Conservation (phyloP, 2,888 invertebrate genomes). For the Drosophila cyrtoloma region DNA sequence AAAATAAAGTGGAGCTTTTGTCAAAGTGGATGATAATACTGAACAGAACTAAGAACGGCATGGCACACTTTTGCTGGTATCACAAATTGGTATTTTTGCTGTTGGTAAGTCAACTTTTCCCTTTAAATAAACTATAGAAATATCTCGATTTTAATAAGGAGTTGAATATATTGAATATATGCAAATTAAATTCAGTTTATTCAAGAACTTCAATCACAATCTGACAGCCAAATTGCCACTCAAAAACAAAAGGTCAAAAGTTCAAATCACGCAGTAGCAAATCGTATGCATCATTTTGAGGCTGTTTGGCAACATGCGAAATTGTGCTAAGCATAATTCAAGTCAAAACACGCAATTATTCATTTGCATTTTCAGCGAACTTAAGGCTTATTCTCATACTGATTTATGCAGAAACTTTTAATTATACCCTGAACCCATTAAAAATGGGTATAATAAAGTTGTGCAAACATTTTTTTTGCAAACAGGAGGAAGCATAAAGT, state of each 20-base stretch:
- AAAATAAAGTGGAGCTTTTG: conserved; percentile 32
- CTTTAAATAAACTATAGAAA: background rate
- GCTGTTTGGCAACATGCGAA: conserved; percentile 3
- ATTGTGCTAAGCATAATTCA: background rate
- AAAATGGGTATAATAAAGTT: background rate
- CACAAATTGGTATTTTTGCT: conserved; percentile 78
- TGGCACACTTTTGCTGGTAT: conserved; percentile 82
- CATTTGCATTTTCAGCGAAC: background rate
- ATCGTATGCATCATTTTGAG: background rate
- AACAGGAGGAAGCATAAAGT: background rate
- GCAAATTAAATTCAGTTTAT: background rate
- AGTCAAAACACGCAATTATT: background rate
- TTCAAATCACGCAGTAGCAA: background rate
- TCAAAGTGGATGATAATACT: conserved; percentile 32
- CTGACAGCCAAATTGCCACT: background rate
- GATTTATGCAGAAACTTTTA: conserved; percentile 1
- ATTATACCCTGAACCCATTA: background rate
- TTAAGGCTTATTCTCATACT: background rate
- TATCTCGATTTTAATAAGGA: too few species aligned
- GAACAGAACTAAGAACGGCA: conserved; percentile 39
- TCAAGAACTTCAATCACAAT: background rate
- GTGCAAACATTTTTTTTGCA: background rate
- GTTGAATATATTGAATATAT: background rate
- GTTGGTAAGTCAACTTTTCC: conserved; percentile 71
- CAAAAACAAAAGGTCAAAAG: conserved; percentile 8